phyloP scores from a whole-genome alignment of 2,797 vertebrate genomes.

The Schizopygopsis pylzovi region DNA sequence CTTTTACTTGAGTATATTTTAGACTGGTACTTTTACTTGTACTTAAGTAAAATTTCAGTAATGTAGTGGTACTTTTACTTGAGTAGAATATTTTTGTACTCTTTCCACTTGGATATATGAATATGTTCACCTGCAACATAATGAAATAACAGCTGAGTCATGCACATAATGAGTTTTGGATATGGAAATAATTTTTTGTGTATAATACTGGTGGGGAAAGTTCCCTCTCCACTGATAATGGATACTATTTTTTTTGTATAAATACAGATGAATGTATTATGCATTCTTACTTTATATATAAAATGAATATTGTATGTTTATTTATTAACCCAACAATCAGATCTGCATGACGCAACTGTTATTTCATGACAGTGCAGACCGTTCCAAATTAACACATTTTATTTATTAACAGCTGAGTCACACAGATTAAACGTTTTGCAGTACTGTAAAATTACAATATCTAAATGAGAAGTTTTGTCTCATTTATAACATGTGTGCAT shows the following conservation, averaged over 20 bases:
- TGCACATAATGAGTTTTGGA: neutral
- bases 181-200: neutral
- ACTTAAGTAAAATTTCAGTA: too few species aligned
- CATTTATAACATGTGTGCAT: neutral
- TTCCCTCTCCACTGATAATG: neutral
- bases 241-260: neutral
- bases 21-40: too few species aligned
- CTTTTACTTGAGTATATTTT: too few species aligned
- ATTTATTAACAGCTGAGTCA: neutral
- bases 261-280: neutral
- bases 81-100: too few species aligned
- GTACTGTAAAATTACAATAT: neutral
- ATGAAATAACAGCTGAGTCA: neutral
- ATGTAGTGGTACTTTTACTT: too few species aligned
- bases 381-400: neutral
- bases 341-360: constrained; percentile 1
- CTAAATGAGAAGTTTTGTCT: neutral
- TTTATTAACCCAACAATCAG: neutral
- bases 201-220: neutral
- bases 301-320: neutral
- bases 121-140: neutral
- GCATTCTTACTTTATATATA: neutral
- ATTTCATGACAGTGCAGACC: neutral
- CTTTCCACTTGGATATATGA: too few species aligned
- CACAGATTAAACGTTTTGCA: neutral